phyloP scores from a whole-genome alignment of 2,888 invertebrate genomes.

The Apoderus coryli region DNA sequence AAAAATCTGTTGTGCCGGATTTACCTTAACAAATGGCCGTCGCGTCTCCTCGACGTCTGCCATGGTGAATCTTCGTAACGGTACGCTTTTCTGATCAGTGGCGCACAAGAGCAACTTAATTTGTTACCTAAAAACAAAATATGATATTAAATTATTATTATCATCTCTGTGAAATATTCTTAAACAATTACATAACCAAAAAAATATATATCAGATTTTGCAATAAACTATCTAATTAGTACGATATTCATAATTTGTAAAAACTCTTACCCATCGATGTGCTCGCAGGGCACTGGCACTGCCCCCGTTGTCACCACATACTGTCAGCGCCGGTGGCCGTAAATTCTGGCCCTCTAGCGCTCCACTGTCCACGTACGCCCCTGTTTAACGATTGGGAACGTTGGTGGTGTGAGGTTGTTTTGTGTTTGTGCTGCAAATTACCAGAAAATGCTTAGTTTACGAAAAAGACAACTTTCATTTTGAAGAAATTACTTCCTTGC shows the following conservation, averaged over 20 bases:
- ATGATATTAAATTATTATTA: too few species aligned
- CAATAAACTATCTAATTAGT: too few species aligned
- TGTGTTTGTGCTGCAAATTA: constrained; percentile 42
- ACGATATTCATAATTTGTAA: too few species aligned
- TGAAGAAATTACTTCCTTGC: too few species aligned
- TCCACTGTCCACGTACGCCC: constrained; percentile 36
- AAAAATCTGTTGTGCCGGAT: too few species aligned
- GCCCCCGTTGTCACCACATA: constrained; percentile 51
- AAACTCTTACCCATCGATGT: too few species aligned
- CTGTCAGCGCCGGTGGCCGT: constrained; percentile 35
- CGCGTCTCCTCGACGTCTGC: constrained; percentile 74
- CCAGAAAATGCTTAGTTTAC: not conserved
- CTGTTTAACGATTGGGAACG: constrained; percentile 65
- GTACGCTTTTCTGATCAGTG: constrained; percentile 90
- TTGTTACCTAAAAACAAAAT: constrained; percentile 99
- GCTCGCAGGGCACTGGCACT: constrained; percentile 35
- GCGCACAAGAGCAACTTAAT: constrained; percentile 92
- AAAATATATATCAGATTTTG: too few species aligned
- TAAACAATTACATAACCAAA: too few species aligned
- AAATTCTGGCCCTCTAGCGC: constrained; percentile 40
- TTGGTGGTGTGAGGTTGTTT: constrained; percentile 40
- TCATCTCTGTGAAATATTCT: too few species aligned
- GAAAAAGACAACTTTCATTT: too few species aligned
- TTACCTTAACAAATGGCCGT: constrained; percentile 80
- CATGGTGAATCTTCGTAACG: constrained; percentile 93